Percentiles rank a stretch among this genome's conserved stretches.
Evolutionary conservation across 1,140 invertebrate species (phyloP).

Genomic region (Lordiphosa collinella): DNA sequence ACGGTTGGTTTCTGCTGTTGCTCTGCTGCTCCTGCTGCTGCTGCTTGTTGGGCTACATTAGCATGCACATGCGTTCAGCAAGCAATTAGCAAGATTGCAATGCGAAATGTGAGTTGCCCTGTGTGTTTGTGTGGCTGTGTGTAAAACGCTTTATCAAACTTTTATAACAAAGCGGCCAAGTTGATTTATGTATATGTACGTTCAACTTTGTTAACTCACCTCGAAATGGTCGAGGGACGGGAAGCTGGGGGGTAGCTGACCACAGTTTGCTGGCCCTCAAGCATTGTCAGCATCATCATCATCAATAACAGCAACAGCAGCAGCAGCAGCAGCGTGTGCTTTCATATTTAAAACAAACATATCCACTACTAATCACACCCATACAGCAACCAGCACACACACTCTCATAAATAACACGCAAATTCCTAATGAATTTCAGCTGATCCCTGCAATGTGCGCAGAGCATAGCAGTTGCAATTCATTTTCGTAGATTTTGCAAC

Average conservation of each 20-base stretch:
- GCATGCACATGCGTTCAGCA: constrained; percentile 56
- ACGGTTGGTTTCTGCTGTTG: constrained; percentile 9
- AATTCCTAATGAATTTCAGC: constrained; percentile 78
- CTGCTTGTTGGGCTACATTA: constrained; percentile 39
- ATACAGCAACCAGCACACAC: constrained; percentile 8
- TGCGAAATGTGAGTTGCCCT: constrained; percentile 41
- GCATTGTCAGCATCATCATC: constrained; percentile 59
- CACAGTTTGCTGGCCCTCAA: constrained; percentile 17
- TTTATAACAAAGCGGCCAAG: constrained; percentile 69
- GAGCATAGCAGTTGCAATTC: constrained; percentile 67
- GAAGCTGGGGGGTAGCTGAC: neutral
- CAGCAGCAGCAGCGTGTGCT: constrained; percentile 40
- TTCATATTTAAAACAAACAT: constrained; percentile 74
- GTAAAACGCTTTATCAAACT: constrained; percentile 76
- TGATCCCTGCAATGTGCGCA: constrained; percentile 66
- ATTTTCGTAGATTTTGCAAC: constrained; percentile 56
- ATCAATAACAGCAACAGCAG: constrained; percentile 51
- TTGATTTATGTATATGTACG: constrained; percentile 64
- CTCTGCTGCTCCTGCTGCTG: neutral
- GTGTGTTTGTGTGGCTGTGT: constrained; percentile 35
- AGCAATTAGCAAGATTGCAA: constrained; percentile 77
- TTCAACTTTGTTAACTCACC: constrained; percentile 75
- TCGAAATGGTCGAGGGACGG: constrained; percentile 19
- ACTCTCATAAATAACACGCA: constrained; percentile 73
- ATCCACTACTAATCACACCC: constrained; percentile 64